phyloP scores from a whole-genome alignment of 2,797 vertebrate species.

The Myripristis jacobus region DNA sequence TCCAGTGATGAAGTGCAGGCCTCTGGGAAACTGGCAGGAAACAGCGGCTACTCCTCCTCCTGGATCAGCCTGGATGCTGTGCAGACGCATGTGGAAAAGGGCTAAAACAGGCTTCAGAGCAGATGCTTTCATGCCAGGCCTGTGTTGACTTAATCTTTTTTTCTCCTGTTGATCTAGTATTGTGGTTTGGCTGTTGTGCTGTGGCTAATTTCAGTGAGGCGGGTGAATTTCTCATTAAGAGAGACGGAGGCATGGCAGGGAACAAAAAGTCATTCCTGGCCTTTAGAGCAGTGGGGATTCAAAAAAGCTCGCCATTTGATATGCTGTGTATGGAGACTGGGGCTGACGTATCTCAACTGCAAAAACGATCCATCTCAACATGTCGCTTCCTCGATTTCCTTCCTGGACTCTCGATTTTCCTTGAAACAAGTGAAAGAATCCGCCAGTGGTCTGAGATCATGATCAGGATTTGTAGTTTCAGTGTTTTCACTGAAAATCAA shows the following conservation, averaged over 20 bases:
- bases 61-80: conserved; percentile 58
- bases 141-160: conserved; percentile 41
- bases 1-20: conserved; percentile 72
- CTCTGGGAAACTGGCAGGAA: conserved; percentile 65
- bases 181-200: conserved; percentile 65
- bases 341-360: conserved; percentile 18
- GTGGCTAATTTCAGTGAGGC: conserved; percentile 76
- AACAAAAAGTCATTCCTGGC: conserved; percentile 29
- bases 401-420: too few species aligned
- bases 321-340: conserved; percentile 13
- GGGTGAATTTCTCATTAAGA: conserved; percentile 54
- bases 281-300: conserved; percentile 23
- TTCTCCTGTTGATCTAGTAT: conserved; percentile 58
- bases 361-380: neutral
- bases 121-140: conserved; percentile 47
- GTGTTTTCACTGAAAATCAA: too few species aligned
- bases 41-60: conserved; percentile 61
- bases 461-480: too few species aligned
- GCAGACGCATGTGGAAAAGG: conserved; percentile 70
- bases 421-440: too few species aligned
- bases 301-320: conserved; percentile 40
- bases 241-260: conserved; percentile 38
- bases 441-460: too few species aligned
- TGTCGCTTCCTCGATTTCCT: too few species aligned
- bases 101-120: conserved; percentile 59